These are phyloP conservation scores for Amphipoea lucens DNA, from an alignment of 2,888 invertebrate genomes.

Conservation along the genomic window DNA sequence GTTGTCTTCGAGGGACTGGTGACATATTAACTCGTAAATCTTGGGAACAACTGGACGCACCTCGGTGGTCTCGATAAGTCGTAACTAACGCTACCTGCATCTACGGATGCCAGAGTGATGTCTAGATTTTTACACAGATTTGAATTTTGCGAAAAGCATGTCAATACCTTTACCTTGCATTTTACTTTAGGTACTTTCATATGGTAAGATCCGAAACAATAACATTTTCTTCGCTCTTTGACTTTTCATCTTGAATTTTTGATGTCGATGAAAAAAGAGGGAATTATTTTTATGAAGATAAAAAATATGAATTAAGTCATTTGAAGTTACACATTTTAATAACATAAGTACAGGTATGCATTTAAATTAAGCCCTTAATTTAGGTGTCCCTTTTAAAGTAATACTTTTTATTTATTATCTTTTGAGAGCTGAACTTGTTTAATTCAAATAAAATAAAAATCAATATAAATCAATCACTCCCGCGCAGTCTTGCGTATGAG, in stretches of 20 bases:
- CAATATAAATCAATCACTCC: conserved; percentile 29
- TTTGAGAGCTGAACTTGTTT: conserved; percentile 15
- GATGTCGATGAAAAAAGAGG: not conserved
- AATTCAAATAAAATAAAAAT: not conserved
- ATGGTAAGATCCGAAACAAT: not conserved
- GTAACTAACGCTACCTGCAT: conserved; percentile 17
- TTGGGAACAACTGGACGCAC: not conserved
- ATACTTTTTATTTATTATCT: not conserved
- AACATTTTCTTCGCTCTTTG: not conserved
- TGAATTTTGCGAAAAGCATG: not conserved
- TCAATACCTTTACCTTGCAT: not conserved
- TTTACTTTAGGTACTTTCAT: not conserved
- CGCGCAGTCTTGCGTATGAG: conserved; percentile 8
- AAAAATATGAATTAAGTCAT: not conserved
- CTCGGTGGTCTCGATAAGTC: conserved; percentile 17
- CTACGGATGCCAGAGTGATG: conserved; percentile 1
- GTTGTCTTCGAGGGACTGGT: conserved; percentile 14
- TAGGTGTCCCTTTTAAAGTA: not conserved
- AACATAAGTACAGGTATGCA: not conserved
- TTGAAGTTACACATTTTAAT: not conserved
- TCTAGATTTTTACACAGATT: conserved; percentile 11
- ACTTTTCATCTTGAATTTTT: not conserved
- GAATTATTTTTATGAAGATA: not conserved
- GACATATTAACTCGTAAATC: conserved; percentile 41
- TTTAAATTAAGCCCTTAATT: not conserved